Evolutionary conservation across 1,140 invertebrate genomes (phyloP), one percentile per base, ranked within the genome.

Genomic region (Nymphalis io): DNA sequence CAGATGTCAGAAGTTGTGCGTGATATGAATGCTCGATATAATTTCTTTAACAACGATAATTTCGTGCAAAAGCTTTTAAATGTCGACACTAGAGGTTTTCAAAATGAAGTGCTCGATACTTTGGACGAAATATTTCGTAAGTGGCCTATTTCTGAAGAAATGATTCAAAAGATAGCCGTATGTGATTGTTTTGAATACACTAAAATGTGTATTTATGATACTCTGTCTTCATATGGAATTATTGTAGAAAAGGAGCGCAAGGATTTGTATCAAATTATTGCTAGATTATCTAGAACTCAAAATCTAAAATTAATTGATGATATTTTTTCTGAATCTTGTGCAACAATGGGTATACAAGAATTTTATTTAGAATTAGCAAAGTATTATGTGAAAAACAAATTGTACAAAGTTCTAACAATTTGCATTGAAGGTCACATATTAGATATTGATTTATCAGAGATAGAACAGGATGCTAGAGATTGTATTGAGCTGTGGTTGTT

Each of bases 131-230:
- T 92, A 46, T 93, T 95, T 79, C 81, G 87, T 39, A 90, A 90
- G 63, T 93, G 93, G 82, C 73, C 92, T 51, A 94, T 95, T 55
- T 93, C 90, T 6, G 66, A 92, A 33, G 88, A 94, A 60, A 95
- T 95, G 94, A 89, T 95, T 66, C 83, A 92, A 40, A 80, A 59
- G 51, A 87, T 94, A 63, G 82, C 91, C 21, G 83, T 80, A 13
- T 92, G 89, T 51, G 83, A 89, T 72, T 93, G 90, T 72, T 93
- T 92, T 79, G 73, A 75, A 64, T 92, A 93, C 46, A 88, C 92
- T 11, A 93, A 93, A 81, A 83, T 93, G 83, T 89, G 92, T 70
- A 83, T 93, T 68, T 92, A 93, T 74, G 92, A 93, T 71, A 92
- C 93, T 55, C 76, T 94, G 4, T 88, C 88, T 27, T 92, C 88